Evolutionary conservation across 2,113 vertebrate species (phyloP).

Genomic region (Anhinga rufa): DNA sequence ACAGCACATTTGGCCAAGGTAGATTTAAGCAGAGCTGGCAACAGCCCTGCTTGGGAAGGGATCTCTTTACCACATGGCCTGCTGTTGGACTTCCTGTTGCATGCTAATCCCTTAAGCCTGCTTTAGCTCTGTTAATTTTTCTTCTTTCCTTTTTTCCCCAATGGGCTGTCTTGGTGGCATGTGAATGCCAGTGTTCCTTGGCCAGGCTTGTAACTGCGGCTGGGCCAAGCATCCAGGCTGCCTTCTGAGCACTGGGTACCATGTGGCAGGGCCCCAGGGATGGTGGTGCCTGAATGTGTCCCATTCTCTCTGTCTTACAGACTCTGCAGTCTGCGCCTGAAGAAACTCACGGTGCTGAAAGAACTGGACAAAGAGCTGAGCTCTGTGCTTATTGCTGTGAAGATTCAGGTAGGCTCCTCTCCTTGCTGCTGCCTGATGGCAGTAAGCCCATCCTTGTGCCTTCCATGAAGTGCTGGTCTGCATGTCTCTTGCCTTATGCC

Average conservation of each 20-base stretch:
- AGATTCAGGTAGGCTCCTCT: conserved; percentile 87
- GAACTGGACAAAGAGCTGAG: conserved; percentile 95
- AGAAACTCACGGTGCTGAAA: conserved; percentile 91
- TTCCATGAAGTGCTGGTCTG: background rate
- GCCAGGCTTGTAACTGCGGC: background rate
- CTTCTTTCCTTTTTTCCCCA: conserved; percentile 22
- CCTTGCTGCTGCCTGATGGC: background rate
- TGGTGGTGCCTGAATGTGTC: conserved; percentile 71
- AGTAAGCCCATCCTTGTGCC: background rate
- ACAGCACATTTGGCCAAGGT: background rate
- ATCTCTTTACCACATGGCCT: conserved; percentile 53
- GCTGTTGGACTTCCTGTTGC: conserved; percentile 58
- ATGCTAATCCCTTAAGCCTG: conserved; percentile 67
- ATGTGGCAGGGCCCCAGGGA: conserved; percentile 59
- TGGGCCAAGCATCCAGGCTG: conserved; percentile 17
- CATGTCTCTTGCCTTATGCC: background rate
- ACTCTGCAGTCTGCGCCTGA: conserved; percentile 92
- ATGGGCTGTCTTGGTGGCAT: background rate
- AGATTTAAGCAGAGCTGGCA: conserved; percentile 48
- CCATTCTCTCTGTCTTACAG: conserved; percentile 75
- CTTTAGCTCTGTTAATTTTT: conserved; percentile 67
- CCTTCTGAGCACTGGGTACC: background rate
- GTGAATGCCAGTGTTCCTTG: background rate
- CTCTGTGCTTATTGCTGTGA: conserved; percentile 94
- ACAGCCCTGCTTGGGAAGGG: conserved; percentile 14